Base-by-base conservation (phyloP, 1,140 invertebrate genomes). In the Glomeris maerens region DNA sequence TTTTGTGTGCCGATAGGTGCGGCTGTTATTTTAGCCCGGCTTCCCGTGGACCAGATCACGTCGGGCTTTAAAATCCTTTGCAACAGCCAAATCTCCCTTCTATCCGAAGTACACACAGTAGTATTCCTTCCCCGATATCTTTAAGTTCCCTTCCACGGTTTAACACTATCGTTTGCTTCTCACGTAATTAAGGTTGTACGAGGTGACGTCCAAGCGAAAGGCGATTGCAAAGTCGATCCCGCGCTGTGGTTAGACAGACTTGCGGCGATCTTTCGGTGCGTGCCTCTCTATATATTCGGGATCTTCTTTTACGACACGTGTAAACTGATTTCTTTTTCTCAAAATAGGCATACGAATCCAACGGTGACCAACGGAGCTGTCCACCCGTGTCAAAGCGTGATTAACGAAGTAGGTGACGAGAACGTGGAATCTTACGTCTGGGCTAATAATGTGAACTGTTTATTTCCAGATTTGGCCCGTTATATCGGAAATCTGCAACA, bases 211-310 rank as follows among this genome's bases (percentile, higher is more conserved):
- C 51, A 42, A 25, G 23, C 54, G 17, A 64, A 67, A 52, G 70
- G 68, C 55, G 68, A 65, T 47, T 68, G 66, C 56, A 65, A 78
- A 57, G 72, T 67, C 29, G 90, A 96, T 74, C 91, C 92, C n/a
- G 79, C 80, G 21, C 70, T 88, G 51, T 97, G 90, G 88, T 69
- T 98, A 36, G 92, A 97, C 71, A 74, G 92, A 59, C 71, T 97
- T 50, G 79, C 91, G 20, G 81, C 86, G 39, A 78, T 98, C 53
- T 93, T 96, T 67, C 64, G 71, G 59, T 55, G 56, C n/a, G n/a
- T n/a, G n/a, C n/a, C n/a, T n/a, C n/a, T n/a, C n/a, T n/a, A n/a
- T n/a, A n/a, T n/a, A n/a, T n/a, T n/a, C n/a, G n/a, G n/a, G n/a
- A n/a, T n/a, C n/a, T n/a, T n/a, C n/a, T n/a, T n/a, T n/a, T n/a